A percentile compares a stretch with the other conserved stretches of the same genome.
Evolutionary conservation across 2,888 invertebrate species (phyloP).

Genomic region (Venustoraphidia nigricollis): DNA sequence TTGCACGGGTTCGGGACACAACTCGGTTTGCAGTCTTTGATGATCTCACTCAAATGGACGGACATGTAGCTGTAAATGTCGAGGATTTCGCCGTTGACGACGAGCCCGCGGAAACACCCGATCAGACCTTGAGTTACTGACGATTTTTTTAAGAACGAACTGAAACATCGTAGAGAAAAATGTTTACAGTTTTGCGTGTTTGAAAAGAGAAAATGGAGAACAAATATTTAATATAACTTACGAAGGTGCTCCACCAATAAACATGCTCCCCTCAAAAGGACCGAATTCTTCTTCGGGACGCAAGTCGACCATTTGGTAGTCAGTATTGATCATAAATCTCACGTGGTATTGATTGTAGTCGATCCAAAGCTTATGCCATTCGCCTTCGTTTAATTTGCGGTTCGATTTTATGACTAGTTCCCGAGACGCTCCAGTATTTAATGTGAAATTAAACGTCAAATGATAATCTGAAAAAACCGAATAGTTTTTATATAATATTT

Average conservation of each 20-base stretch:
- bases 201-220: neutral
- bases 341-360: constrained; percentile 91
- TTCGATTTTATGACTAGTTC: constrained; percentile 71
- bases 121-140: constrained; percentile 79
- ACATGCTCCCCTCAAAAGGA: constrained; percentile 86
- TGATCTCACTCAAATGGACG: constrained; percentile 79
- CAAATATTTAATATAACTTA: constrained; percentile 32
- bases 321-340: constrained; percentile 81
- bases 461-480: constrained; percentile 47
- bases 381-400: constrained; percentile 73
- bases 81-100: constrained; percentile 80
- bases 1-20: constrained; percentile 89
- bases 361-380: constrained; percentile 94
- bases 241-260: constrained; percentile 85
- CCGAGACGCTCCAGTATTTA: constrained; percentile 68
- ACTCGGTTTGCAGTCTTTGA: constrained; percentile 84
- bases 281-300: constrained; percentile 77
- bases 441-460: constrained; percentile 76
- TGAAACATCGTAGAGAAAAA: constrained; percentile 23
- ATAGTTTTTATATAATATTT: neutral
- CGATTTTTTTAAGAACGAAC: constrained; percentile 65
- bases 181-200: neutral
- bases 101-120: constrained; percentile 84
- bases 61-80: constrained; percentile 89
- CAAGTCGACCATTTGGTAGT: constrained; percentile 75